Percentiles rank a stretch among this genome's conserved stretches.
These are phyloP conservation scores for Panagrolaimus sp. DNA, from an alignment of 1,140 invertebrate genomes.

Conservation along the genomic window DNA sequence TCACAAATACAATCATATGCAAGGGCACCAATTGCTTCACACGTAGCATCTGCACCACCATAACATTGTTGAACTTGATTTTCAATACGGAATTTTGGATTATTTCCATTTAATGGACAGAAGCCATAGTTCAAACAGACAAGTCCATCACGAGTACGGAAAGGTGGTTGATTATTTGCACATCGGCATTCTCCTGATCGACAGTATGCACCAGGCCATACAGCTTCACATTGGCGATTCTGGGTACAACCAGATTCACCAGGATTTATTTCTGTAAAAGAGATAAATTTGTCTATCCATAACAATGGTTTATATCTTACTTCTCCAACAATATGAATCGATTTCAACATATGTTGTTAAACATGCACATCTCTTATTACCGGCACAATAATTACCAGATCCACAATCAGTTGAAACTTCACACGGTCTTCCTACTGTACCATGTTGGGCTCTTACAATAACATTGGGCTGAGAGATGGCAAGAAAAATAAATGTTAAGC, in stretches of 20 bases:
- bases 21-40: constrained; percentile 55
- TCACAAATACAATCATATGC: constrained; percentile 58
- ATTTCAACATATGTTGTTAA: constrained; percentile 58
- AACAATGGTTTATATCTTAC: constrained; percentile 31
- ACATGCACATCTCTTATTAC: constrained; percentile 56
- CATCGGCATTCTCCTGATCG: constrained; percentile 53
- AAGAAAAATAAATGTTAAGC: constrained; percentile 21
- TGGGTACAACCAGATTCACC: constrained; percentile 58
- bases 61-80: constrained; percentile 58
- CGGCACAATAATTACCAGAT: constrained; percentile 57
- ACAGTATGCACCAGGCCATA: constrained; percentile 57
- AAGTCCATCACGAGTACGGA: constrained; percentile 52
- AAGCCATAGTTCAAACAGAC: constrained; percentile 58
- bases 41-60: constrained; percentile 55
- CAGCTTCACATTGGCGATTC: constrained; percentile 56
- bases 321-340: constrained; percentile 57
- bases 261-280: constrained; percentile 52
- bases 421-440: constrained; percentile 52
- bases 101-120: constrained; percentile 56
- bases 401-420: constrained; percentile 55
- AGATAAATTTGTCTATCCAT: neutral
- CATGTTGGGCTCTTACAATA: constrained; percentile 37
- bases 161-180: constrained; percentile 57
- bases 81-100: constrained; percentile 57
- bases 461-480: constrained; percentile 9